These are phyloP conservation scores for Dromaius novaehollandiae DNA, from an alignment of 2,113 vertebrate species.

Conservation along the genomic window DNA sequence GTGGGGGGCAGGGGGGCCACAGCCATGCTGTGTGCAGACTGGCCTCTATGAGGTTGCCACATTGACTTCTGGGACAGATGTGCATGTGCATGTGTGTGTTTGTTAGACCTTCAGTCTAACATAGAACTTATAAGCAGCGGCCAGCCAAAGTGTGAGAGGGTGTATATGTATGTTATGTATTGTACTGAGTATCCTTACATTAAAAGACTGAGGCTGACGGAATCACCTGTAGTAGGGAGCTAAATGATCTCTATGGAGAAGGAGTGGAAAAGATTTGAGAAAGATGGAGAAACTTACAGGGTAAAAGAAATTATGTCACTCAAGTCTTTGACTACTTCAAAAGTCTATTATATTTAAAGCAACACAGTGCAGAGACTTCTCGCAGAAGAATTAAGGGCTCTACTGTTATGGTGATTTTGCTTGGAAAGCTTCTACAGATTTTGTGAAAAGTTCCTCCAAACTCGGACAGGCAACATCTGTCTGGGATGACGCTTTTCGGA, in stretches of 20 bases:
- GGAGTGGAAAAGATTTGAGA: background rate
- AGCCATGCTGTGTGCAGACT: fast-evolving
- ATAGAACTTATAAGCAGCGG: background rate
- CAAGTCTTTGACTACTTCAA: background rate
- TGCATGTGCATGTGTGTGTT: background rate
- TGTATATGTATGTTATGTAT: too few species aligned
- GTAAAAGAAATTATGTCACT: background rate
- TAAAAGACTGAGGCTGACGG: background rate
- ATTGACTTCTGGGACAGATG: background rate
- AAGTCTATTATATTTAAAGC: background rate
- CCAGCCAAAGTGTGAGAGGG: background rate
- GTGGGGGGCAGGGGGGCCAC: background rate
- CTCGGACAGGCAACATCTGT: fast-evolving
- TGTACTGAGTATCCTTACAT: background rate
- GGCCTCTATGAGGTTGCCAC: background rate
- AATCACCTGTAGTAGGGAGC: background rate
- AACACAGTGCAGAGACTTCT: background rate
- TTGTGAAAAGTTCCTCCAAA: background rate
- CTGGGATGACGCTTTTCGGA: background rate
- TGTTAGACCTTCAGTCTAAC: background rate
- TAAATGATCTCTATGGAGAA: background rate
- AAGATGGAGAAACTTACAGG: background rate
- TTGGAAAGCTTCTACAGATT: background rate
- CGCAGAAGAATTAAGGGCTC: background rate
- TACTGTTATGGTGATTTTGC: background rate